Conservation (phyloP, 2,797 vertebrate genomes). For the Mallotus villosus region DNA sequence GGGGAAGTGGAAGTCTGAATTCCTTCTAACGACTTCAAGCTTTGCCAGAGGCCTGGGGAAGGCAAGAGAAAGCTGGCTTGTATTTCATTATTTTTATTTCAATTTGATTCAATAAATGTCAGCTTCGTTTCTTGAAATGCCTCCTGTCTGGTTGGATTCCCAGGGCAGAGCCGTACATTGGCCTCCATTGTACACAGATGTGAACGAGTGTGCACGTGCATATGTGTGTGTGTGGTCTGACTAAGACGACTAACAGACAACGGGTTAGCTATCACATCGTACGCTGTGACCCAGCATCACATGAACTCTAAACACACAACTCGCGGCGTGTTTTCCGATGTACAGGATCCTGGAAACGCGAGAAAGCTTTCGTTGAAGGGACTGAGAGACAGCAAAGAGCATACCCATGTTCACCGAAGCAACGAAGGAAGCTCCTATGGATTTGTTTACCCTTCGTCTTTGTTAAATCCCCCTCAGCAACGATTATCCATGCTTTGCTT, state of each 20-base stretch:
- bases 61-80: slow-evolving; percentile 41
- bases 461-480: slow-evolving; percentile 28
- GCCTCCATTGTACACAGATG: slow-evolving; percentile 13
- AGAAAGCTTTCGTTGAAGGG: background rate
- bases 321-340: background rate
- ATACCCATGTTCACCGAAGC: background rate
- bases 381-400: background rate
- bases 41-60: slow-evolving; percentile 45
- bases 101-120: slow-evolving; percentile 64
- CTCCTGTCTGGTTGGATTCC: slow-evolving; percentile 39
- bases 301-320: background rate
- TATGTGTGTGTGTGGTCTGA: slow-evolving; percentile 11
- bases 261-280: background rate
- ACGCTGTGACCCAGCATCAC: background rate
- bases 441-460: slow-evolving; percentile 24
- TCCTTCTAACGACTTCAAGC: slow-evolving; percentile 39
- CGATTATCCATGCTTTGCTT: slow-evolving; percentile 53
- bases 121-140: slow-evolving; percentile 47
- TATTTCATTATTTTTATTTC: slow-evolving; percentile 62
- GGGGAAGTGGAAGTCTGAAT: slow-evolving; percentile 13
- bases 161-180: slow-evolving; percentile 27
- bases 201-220: slow-evolving; percentile 5
- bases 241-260: background rate
- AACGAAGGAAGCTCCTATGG: background rate
- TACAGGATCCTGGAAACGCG: background rate